Percentiles rank a stretch among this genome's conserved stretches.
Evolutionary conservation across 2,113 vertebrate genomes (phyloP).

Genomic region (Pungitius pungitius): DNA sequence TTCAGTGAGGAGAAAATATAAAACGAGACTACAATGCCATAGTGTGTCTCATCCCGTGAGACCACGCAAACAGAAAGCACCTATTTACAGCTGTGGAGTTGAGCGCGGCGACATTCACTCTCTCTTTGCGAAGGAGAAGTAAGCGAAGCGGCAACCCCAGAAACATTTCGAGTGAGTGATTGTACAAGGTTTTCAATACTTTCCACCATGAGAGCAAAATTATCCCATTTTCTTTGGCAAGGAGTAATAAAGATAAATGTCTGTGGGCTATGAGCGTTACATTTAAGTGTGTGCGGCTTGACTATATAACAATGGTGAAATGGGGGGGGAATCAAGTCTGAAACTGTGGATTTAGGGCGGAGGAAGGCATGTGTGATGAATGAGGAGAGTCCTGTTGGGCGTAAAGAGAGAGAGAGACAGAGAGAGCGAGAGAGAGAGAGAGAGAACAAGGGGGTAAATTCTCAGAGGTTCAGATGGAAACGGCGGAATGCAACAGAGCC

Average conservation of each 20-base stretch:
- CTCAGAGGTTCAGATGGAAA: conserved; percentile 67
- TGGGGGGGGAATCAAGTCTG: conserved; percentile 34
- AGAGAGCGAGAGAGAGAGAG: neutral
- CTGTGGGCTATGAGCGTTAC: neutral
- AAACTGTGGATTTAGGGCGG: conserved; percentile 14
- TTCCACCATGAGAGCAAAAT: conserved; percentile 9
- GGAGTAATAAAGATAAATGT: conserved; percentile 13
- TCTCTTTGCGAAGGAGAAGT: conserved; percentile 19
- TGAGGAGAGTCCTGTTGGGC: conserved; percentile 32
- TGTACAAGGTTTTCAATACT: conserved; percentile 36
- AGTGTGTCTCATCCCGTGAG: conserved; percentile 50
- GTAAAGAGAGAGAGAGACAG: neutral
- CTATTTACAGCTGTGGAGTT: conserved; percentile 47
- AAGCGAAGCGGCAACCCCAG: conserved; percentile 45
- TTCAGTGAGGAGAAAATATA: conserved; percentile 38
- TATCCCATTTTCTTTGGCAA: conserved; percentile 42
- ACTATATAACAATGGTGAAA: conserved; percentile 32
- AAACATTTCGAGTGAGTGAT: conserved; percentile 13
- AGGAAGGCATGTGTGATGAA: conserved; percentile 24
- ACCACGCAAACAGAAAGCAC: conserved; percentile 35
- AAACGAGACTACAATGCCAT: conserved; percentile 44
- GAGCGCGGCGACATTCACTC: conserved; percentile 44
- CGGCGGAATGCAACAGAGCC: conserved; percentile 67
- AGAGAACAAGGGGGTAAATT: conserved; percentile 23
- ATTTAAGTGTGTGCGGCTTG: conserved; percentile 17